Base-by-base conservation (phyloP, 2,797 vertebrate genomes). In the Pogonophryne albipinna region DNA sequence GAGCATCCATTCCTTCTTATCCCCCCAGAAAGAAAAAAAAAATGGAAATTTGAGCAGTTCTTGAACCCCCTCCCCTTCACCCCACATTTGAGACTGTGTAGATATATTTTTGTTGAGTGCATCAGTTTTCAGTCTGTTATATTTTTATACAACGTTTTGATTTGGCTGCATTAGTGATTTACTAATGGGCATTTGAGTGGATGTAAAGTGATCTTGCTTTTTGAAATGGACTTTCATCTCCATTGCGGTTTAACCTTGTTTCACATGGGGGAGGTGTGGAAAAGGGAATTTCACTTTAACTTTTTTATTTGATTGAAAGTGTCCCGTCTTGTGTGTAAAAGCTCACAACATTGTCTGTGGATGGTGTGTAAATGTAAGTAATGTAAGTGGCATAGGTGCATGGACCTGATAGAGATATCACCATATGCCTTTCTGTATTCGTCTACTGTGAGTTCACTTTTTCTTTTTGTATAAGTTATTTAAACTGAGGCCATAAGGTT, bases 91-190 rank as follows among this genome's bases (percentile, higher is more conserved):
- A 94, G 88, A 91, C 85, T 88, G 73, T 86, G 80, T 90, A 91
- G 80, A 91, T 89, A 83, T 80, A 79, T 80, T 91, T 92, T 90
- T 83, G 80, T 91, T 87, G 64, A 83, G 79, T 86, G 85, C 62
- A 69, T 90, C 71, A 46, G 82, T 87, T 91, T 83, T 87, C 78
- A 73, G 89, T 89, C 80, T 82, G 85, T 92, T 93, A 87, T 90
- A 91, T 94, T 93, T 94, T 94, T 94, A 91, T 94, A 93, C 73
- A 0, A 82, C 55, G 11, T 87, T 83, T 91, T 93, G 78, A 70
- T 87, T 93, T 93, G 87, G 85, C 84, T 86, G 90, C 77, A 76
- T 87, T 81, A 84, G 85, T 87, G 73, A 77, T 89, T 86, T 82
- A 82, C 89, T 75, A 85, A 82, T 85, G 89, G 74, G 55, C 76